These are phyloP conservation scores for Drosophila subobscura DNA, from an alignment of 1,140 invertebrate species.

Conservation along the genomic window DNA sequence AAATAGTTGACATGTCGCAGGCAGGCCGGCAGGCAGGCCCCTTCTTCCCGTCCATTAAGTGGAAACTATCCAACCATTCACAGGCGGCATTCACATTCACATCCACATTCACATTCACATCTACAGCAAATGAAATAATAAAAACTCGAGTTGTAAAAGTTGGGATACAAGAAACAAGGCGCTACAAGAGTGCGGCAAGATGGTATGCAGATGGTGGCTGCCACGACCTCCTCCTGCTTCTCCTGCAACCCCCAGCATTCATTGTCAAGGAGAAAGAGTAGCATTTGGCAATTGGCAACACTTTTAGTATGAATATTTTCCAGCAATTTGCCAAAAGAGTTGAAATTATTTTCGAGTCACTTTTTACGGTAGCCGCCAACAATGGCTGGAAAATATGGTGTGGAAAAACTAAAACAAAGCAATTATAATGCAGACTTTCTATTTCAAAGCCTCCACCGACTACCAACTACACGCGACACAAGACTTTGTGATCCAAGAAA, in stretches of 20 bases:
- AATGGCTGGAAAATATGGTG: slow-evolving; percentile 23
- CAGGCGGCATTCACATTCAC: slow-evolving; percentile 12
- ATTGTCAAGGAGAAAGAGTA: slow-evolving; percentile 18
- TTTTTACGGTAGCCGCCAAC: slow-evolving; percentile 4
- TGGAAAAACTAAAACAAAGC: slow-evolving; percentile 58
- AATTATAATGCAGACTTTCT: slow-evolving; percentile 73
- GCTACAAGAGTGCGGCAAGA: slow-evolving; percentile 31
- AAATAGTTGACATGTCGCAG: slow-evolving; percentile 59
- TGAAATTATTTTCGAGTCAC: slow-evolving; percentile 20
- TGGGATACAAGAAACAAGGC: slow-evolving; percentile 6
- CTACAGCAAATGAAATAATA: slow-evolving; percentile 35
- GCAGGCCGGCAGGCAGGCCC: neutral
- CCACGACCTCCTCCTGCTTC: neutral
- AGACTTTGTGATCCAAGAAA: slow-evolving; percentile 17
- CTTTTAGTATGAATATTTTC: slow-evolving; percentile 29
- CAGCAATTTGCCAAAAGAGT: slow-evolving; percentile 41
- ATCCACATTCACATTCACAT: slow-evolving; percentile 4
- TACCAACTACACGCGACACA: slow-evolving; percentile 58
- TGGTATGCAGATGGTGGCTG: slow-evolving; percentile 40
- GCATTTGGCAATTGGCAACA: slow-evolving; percentile 9
- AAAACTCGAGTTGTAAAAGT: slow-evolving; percentile 41
- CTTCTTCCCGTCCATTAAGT: slow-evolving; percentile 11
- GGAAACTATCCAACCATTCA: slow-evolving; percentile 29
- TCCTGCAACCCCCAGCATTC: slow-evolving; percentile 6
- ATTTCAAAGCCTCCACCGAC: slow-evolving; percentile 30